These are phyloP conservation scores for Acipenser transmontanus DNA, from an alignment of 2,797 vertebrate genomes.

Conservation along the genomic window DNA sequence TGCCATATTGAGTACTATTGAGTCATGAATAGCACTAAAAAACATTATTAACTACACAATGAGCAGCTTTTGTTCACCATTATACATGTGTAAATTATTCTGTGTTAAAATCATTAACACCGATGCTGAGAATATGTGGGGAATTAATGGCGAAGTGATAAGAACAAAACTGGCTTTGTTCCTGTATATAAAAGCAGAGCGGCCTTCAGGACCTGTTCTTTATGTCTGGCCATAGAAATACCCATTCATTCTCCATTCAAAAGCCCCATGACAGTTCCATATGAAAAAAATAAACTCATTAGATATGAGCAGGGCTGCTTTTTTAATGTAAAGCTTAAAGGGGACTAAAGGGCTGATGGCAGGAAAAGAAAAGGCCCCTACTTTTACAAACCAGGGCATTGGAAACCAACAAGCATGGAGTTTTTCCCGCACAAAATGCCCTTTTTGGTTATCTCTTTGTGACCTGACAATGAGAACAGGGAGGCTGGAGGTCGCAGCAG, in stretches of 20 bases:
- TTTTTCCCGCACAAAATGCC: background rate
- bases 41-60: constrained; percentile 20
- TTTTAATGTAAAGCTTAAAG: constrained; percentile 1
- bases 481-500: background rate
- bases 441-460: background rate
- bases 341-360: background rate
- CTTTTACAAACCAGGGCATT: background rate
- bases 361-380: background rate
- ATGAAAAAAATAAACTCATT: constrained; percentile 2
- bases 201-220: constrained; percentile 36
- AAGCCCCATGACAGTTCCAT: constrained; percentile 2
- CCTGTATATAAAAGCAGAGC: constrained; percentile 31
- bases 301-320: constrained; percentile 5
- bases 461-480: background rate
- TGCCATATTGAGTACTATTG: background rate
- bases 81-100: constrained; percentile 27
- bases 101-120: constrained; percentile 34
- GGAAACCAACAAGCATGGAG: background rate
- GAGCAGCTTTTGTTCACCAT: constrained; percentile 33
- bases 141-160: constrained; percentile 29
- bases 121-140: constrained; percentile 24
- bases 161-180: constrained; percentile 38
- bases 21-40: constrained; percentile 3
- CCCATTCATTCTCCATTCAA: constrained; percentile 26
- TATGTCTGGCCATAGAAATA: constrained; percentile 33